Percentiles rank a stretch among this genome's conserved stretches.
Conservation (phyloP, 2,113 vertebrate species). For the Cavia porcellus region DNA sequence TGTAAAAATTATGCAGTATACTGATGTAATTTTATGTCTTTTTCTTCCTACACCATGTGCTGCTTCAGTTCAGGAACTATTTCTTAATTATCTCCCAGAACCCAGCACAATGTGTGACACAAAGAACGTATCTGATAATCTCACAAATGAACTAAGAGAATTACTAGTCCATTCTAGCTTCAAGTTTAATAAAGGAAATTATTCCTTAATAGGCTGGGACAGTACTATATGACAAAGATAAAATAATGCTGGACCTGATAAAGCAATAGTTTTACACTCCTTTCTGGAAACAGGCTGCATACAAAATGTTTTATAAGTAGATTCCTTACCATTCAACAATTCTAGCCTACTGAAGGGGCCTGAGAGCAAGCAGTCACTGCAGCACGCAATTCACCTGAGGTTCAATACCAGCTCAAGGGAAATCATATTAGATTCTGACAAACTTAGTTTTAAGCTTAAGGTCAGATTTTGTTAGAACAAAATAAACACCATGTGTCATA, state of each 20-base stretch:
- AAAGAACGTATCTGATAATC: constrained; percentile 34
- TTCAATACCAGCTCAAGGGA: not conserved
- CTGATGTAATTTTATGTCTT: not conserved
- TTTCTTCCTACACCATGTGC: not conserved
- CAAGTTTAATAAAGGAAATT: constrained; percentile 70
- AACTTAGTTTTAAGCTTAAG: constrained; percentile 60
- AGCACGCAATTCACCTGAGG: not conserved
- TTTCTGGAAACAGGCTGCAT: not conserved
- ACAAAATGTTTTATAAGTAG: not conserved
- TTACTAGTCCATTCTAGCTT: constrained; percentile 49
- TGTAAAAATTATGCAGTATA: not conserved
- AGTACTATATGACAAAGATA: constrained; percentile 49
- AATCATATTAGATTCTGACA: constrained; percentile 35
- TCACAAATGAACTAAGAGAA: constrained; percentile 39
- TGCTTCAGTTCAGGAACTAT: constrained; percentile 12
- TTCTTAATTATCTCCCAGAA: constrained; percentile 65
- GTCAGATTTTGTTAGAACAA: constrained; percentile 55
- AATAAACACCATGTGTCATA: not conserved
- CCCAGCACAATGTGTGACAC: not conserved
- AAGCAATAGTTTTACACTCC: constrained; percentile 34
- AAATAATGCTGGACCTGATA: constrained; percentile 14
- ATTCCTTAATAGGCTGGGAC: constrained; percentile 29
- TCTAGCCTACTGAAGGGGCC: not conserved
- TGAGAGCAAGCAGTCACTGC: not conserved
- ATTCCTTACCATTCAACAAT: not conserved